Conservation (phyloP, 2,888 invertebrate species). For the Drosophila paucipuncta region DNA sequence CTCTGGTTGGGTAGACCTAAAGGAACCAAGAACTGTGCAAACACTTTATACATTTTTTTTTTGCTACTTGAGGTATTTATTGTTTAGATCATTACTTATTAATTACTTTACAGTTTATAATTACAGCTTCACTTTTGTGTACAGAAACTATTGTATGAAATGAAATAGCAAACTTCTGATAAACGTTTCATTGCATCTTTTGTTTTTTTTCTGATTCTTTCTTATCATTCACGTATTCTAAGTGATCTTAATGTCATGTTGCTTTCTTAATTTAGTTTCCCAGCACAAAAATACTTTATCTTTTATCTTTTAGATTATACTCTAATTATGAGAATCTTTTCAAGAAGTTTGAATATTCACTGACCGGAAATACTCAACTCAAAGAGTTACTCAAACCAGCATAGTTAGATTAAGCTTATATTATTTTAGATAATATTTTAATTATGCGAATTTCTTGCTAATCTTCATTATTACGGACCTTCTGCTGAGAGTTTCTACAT, state of each 20-base stretch:
- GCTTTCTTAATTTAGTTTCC: neutral
- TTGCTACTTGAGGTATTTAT: neutral
- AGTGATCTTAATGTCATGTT: neutral
- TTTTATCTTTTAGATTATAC: constrained; percentile 1
- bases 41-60: neutral
- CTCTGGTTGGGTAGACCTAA: neutral
- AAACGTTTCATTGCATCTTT: neutral
- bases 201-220: neutral
- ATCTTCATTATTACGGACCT: neutral
- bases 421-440: neutral
- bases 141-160: neutral
- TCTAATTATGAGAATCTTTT: neutral
- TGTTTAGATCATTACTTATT: neutral
- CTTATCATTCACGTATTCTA: neutral
- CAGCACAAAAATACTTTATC: neutral
- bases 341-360: neutral
- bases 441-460: neutral
- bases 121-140: neutral
- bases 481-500: neutral
- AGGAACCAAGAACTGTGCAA: neutral
- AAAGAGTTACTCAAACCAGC: neutral
- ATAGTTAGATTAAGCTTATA: neutral
- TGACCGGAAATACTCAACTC: neutral
- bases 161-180: neutral
- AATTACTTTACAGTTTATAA: neutral